Evolutionary conservation across 2,797 vertebrate genomes (phyloP), one percentile per base, ranked within the genome.

Genomic region (Hippocampus kuda): DNA sequence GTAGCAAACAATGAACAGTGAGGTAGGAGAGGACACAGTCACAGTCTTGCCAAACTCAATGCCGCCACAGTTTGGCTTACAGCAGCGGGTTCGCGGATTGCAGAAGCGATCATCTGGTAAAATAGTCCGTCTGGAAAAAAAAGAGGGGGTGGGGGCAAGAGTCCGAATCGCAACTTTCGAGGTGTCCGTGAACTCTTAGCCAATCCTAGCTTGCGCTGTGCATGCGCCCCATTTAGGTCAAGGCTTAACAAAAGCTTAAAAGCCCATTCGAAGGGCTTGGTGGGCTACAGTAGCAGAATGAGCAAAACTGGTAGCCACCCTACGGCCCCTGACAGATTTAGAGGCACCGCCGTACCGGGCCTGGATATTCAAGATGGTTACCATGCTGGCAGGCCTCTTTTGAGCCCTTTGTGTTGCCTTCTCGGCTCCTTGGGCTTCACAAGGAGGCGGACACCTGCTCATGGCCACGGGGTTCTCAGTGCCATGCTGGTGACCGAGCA

Each of bases 381-480:
- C 86, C 85, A 85, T 86, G 84, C 84, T 88, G 88, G 86, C 85
- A 86, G 75, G 82, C 80, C 77, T 89, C 86, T 88, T 38, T 85
- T 89, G 87, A 88, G 87, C 70, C 72, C 79, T 84, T 88, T 89
- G 88, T 90, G 82, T 70, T 78, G 67, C 75, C 68, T 65, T 83
- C 80, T 80, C 81, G 68, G 81, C 76, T 82, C 83, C 78, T 84
- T 85, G 83, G 85, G 80, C 81, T 75, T 74, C 60, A 65, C 78
- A 75, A 81, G 72, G 85, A 86, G 81, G 85, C 77, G 70, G 87
- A 89, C 89, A 90, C 88, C 89, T 90, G 88, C 88, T 89, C 54
- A 74, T 77, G 81, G 78, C 85, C 81, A 80, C 69, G 72, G 84
- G 78, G 84, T 87, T 88, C 87, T 78, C 84, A 85, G 79, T 79